Conservation (phyloP, 2,797 vertebrate genomes). For the Ispidina picta region DNA sequence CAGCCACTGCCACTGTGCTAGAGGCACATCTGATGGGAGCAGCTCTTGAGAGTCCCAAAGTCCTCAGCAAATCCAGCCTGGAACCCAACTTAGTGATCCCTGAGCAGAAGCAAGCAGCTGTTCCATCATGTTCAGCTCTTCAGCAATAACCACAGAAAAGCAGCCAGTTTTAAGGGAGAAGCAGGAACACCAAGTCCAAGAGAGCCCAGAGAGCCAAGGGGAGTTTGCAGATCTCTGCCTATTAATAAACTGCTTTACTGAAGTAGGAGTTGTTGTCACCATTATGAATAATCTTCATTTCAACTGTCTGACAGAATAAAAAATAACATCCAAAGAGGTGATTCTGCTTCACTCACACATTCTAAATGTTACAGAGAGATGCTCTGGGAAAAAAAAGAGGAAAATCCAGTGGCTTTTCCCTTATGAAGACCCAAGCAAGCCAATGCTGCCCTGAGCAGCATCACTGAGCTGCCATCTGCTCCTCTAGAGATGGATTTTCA, state of each 20-base stretch:
- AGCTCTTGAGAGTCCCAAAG: not conserved
- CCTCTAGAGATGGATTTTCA: not conserved
- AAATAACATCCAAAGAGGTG: not conserved
- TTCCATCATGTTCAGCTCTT: not conserved
- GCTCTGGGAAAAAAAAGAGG: not conserved
- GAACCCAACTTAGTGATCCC: not conserved
- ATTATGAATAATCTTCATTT: not conserved
- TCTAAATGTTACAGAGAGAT: not conserved
- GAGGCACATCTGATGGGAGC: not conserved
- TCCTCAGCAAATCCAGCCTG: not conserved
- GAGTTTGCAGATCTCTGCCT: not conserved
- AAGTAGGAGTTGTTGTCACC: not conserved
- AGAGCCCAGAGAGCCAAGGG: not conserved
- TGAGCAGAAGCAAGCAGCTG: not conserved
- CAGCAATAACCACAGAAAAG: not conserved
- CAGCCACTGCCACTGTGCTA: not conserved
- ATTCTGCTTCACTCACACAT: not conserved
- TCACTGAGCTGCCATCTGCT: slow-evolving; percentile 22
- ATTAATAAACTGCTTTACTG: not conserved
- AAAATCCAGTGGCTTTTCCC: not conserved
- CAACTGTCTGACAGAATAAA: not conserved
- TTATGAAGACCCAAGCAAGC: not conserved
- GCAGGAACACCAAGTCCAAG: not conserved
- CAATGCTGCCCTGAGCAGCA: not conserved
- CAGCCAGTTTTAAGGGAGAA: not conserved